Evolutionary conservation across 2,797 vertebrate genomes (phyloP).

Genomic region (Columba guinea): DNA sequence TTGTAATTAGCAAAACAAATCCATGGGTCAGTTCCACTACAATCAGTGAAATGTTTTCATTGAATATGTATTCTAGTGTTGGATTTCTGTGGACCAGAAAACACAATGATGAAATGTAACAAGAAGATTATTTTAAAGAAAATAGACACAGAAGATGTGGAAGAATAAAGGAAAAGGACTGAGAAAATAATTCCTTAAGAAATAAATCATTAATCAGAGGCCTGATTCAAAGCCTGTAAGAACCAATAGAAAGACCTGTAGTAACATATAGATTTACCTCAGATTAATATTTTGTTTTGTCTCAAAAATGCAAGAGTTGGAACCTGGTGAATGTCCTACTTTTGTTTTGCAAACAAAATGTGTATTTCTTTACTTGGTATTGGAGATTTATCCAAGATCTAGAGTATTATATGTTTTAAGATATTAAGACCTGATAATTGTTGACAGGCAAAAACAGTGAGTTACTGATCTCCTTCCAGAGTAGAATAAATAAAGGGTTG

Average conservation of each 20-base stretch:
- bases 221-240: neutral
- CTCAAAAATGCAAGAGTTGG: neutral
- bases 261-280: neutral
- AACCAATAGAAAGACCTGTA: neutral
- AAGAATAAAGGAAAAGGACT: neutral
- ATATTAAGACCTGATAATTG: neutral
- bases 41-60: neutral
- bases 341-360: neutral
- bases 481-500: neutral
- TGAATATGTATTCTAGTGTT: neutral
- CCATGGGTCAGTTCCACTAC: neutral
- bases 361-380: neutral
- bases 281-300: neutral
- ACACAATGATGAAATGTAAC: neutral
- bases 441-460: neutral
- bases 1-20: slow-evolving; percentile 4
- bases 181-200: neutral
- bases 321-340: neutral
- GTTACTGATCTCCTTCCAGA: neutral
- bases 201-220: neutral
- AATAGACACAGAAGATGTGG: neutral
- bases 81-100: neutral
- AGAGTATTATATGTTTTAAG: neutral
- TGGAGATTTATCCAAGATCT: neutral
- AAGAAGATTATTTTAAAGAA: neutral